phyloP scores from a whole-genome alignment of 2,797 vertebrate species.

The Sphenopsis melanotis region DNA sequence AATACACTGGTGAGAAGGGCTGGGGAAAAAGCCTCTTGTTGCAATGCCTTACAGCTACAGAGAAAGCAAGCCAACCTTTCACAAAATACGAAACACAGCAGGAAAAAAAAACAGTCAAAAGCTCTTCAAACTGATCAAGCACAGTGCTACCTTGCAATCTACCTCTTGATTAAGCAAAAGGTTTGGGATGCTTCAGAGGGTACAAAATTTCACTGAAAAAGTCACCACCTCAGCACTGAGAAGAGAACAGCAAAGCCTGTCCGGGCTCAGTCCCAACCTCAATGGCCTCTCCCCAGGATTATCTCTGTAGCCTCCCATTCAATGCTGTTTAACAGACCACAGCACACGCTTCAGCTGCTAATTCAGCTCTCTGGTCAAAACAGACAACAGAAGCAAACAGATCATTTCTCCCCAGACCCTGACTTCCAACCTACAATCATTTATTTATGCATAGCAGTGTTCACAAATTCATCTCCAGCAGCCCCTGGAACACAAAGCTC shows the following conservation, averaged over 20 bases:
- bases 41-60: neutral
- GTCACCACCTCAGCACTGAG: neutral
- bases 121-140: neutral
- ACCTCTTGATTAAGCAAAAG: neutral
- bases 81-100: neutral
- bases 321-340: neutral
- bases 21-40: neutral
- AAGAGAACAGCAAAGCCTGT: neutral
- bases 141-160: neutral
- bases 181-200: neutral
- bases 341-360: neutral
- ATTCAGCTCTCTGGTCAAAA: neutral
- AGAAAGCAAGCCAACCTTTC: neutral
- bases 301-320: neutral
- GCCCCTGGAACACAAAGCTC: neutral
- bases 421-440: neutral
- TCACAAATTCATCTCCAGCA: neutral
- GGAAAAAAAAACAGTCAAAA: neutral
- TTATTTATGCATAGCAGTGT: neutral
- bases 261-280: neutral
- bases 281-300: neutral
- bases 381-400: neutral
- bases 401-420: neutral
- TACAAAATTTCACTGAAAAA: neutral
- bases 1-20: neutral